Evolutionary conservation across 2,888 invertebrate genomes (phyloP).

Genomic region (Neoitamus cyanurus): DNA sequence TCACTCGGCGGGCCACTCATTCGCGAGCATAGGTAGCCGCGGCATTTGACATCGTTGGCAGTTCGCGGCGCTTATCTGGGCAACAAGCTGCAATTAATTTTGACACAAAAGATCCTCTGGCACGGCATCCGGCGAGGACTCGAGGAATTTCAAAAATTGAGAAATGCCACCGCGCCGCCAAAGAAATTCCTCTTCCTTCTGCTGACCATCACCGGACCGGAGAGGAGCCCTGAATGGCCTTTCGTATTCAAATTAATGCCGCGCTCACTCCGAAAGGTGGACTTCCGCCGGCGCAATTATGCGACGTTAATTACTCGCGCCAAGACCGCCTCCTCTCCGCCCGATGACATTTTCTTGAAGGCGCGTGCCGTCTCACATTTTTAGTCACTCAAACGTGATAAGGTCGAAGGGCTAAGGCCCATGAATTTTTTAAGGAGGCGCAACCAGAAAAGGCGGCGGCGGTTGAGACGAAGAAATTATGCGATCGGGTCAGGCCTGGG

Average conservation of each 20-base stretch:
- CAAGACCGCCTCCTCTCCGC: neutral
- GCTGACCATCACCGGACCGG: neutral
- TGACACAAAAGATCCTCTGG: constrained; percentile 42
- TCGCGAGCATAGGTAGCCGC: neutral
- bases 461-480: neutral
- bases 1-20: neutral
- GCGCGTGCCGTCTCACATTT: constrained; percentile 40
- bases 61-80: constrained; percentile 23
- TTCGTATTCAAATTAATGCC: constrained; percentile 36
- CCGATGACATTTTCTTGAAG: constrained; percentile 16
- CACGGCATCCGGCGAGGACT: constrained; percentile 36
- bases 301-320: constrained; percentile 36
- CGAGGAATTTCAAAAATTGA: constrained; percentile 41
- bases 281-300: neutral
- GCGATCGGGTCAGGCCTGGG: neutral
- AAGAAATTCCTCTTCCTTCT: constrained; percentile 13
- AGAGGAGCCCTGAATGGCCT: neutral
- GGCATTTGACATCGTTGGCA: constrained; percentile 8
- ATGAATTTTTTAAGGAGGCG: neutral
- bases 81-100: constrained; percentile 44
- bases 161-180: constrained; percentile 25
- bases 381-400: constrained; percentile 40
- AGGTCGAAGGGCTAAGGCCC: constrained; percentile 8
- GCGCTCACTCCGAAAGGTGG: neutral
- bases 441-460: neutral